Base-by-base conservation (phyloP, 64 coral and sea anemone species). In the Pachyseris speciosa region DNA sequence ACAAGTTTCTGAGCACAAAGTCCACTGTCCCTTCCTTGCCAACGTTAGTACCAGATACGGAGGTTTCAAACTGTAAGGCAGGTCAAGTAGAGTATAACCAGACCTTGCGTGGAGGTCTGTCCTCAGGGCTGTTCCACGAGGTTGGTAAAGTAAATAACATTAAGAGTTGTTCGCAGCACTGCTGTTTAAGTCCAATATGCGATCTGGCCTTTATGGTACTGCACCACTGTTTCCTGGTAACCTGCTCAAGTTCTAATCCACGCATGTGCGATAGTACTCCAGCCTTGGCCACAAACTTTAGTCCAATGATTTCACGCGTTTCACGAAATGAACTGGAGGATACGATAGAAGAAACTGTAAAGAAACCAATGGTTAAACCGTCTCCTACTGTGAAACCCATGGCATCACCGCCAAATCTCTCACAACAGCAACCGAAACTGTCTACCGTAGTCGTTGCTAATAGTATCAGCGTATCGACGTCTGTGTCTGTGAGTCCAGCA, bases 181-280 rank as follows among this genome's bases (percentile, higher is more conserved):
- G 97, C 40, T 99, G 97, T 75, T 32, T 20, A n/a, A 92, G 77
- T 63, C 83, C 75, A 17, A 89, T 93, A 16, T 99, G 97, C 79
- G 90, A 99, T 84, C 38, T 99, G 40, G 93, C 97, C 5, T 93
- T 99, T 57, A 95, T 99, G 97, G 77, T 95, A 42, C 66, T 93
- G 5, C 52, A 88, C 15, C 94, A 85, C 40, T 99, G 97, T 22
- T 95, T 93, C 30, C 83, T 99, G 59, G 97, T 95, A 19, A 95
- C 97, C 7, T 99, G 97, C 53, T 81, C 77, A 53, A 81, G 52
- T 81, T 76, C 86, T 1, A 86, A 92, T 69, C 39, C 45, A 9
- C n/a, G 89, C 13, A 45, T 92, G 49, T 99, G 97, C 55, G 87
- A 90, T 37, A 89, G 90, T 31, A 88, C 92, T 33, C 80, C 53